Base-by-base conservation (phyloP, 1,140 invertebrate genomes). In the Dinoponera quadriceps region DNA sequence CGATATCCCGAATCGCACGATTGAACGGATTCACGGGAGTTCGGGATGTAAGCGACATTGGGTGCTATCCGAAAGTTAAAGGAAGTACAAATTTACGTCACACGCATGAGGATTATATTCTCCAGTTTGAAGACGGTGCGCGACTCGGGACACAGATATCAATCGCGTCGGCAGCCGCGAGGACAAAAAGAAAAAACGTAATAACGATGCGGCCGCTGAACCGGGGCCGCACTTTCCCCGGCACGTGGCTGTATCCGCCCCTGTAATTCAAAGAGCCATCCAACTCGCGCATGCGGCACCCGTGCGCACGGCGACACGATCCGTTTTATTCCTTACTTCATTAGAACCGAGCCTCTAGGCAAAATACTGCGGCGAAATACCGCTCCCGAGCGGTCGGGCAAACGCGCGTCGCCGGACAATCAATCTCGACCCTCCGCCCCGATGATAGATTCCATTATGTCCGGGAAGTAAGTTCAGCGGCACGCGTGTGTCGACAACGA, bases 161-260 rank as follows among this genome's bases (percentile, higher is more conserved):
- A 88, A 89, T 89, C 84, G 86, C 62, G 54, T 82, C 18, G 38
- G 5, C 78, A 33, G 4, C 55, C 18, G 69, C 33, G 16, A 54
- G 54, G 44, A 69, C 9, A 68, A 81, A 86, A 68, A 71, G 20
- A 54, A 57, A n/a, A 87, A 83, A 65, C 66, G 59, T 60, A 60
- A 71, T 59, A 27, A 54, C 65, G 81, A n/a, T 72, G 77, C 38
- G 78, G 72, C 22, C 33, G 38, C 38, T 22, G 25, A 54, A n/a
- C 59, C 60, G 49, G 48, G 65, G 75, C 59, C 63, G 48, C 54
- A 63, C 73, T 89, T 78, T 85, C 82, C 73, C 57, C 63, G 88
- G 68, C 89, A 90, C 89, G 89, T 89, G 89, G 60, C 89, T 60
- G 9, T 33, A 75, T 59, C 83, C 88, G 85, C 88, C 88, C 84